These are phyloP conservation scores for Mastigias papua DNA, from an alignment of 30 jellyfish, hydroid and myxozoan species.

Conservation along the genomic window DNA sequence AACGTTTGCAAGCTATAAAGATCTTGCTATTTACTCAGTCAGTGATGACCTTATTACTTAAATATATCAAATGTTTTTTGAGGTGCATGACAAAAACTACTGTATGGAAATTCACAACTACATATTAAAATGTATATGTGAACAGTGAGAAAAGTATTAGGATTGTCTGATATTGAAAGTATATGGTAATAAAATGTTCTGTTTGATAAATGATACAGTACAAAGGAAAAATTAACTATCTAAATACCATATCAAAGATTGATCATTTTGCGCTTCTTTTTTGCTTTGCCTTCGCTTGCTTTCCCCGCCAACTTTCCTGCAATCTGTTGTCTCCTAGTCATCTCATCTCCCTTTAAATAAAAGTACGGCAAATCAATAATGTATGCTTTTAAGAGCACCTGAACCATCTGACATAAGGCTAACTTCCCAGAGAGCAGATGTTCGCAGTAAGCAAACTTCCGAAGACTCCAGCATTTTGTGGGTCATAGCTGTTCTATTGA, in stretches of 20 bases:
- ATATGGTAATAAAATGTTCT: neutral
- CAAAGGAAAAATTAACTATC: neutral
- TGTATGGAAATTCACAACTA: too few species aligned
- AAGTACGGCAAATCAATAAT: neutral
- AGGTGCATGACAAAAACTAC: too few species aligned
- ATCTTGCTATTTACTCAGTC: too few species aligned
- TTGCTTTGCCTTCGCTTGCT: neutral
- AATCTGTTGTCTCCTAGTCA: conserved; percentile 13
- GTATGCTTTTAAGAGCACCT: neutral
- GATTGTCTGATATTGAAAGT: too few species aligned
- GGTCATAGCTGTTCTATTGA: neutral
- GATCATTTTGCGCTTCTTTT: conserved; percentile 2
- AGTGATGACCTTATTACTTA: too few species aligned
- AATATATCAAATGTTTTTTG: too few species aligned
- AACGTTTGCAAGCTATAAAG: too few species aligned
- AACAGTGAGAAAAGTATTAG: too few species aligned
- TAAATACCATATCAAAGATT: neutral
- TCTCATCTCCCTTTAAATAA: neutral
- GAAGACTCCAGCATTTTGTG: neutral
- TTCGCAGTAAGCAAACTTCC: neutral
- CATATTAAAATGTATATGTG: too few species aligned
- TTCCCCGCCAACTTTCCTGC: conserved; percentile 17
- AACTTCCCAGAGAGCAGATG: conserved; percentile 27
- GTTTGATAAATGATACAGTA: neutral
- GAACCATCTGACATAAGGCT: neutral